Evolutionary conservation across 2,888 invertebrate genomes (phyloP).

Genomic region (Brassicogethes aeneus): DNA sequence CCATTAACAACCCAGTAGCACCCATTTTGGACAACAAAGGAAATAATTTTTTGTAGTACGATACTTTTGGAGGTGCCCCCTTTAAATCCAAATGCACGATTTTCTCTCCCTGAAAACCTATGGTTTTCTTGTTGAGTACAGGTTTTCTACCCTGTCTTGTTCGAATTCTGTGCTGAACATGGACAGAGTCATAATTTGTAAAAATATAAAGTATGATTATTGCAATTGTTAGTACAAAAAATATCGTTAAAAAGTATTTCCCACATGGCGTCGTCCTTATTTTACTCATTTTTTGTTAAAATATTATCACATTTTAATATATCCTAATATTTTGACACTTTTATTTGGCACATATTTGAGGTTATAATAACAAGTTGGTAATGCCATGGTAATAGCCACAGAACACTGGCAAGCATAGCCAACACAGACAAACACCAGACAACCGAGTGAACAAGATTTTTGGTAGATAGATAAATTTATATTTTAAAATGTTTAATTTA

Average conservation of each 20-base stretch:
- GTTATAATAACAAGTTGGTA: neutral
- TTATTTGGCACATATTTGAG: neutral
- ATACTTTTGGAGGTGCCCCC: constrained; percentile 67
- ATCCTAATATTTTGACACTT: neutral
- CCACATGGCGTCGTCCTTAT: neutral
- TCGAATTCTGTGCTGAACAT: too few species aligned
- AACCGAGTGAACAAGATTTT: too few species aligned
- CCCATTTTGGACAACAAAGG: constrained; percentile 53
- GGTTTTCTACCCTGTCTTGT: too few species aligned
- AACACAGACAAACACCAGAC: too few species aligned
- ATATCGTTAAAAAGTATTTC: neutral
- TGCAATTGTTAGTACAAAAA: neutral
- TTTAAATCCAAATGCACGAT: constrained; percentile 80
- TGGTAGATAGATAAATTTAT: too few species aligned
- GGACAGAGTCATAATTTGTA: too few species aligned
- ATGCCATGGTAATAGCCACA: too few species aligned
- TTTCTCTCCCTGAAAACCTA: constrained; percentile 38
- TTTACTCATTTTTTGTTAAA: neutral
- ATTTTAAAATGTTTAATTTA: too few species aligned
- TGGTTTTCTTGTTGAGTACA: neutral
- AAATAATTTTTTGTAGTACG: constrained; percentile 53
- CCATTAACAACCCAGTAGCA: constrained; percentile 70
- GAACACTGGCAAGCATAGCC: too few species aligned
- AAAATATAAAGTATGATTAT: neutral
- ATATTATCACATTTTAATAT: neutral